These are phyloP conservation scores for Ceraclea dissimilis DNA, from an alignment of 2,888 invertebrate genomes.

Conservation along the genomic window DNA sequence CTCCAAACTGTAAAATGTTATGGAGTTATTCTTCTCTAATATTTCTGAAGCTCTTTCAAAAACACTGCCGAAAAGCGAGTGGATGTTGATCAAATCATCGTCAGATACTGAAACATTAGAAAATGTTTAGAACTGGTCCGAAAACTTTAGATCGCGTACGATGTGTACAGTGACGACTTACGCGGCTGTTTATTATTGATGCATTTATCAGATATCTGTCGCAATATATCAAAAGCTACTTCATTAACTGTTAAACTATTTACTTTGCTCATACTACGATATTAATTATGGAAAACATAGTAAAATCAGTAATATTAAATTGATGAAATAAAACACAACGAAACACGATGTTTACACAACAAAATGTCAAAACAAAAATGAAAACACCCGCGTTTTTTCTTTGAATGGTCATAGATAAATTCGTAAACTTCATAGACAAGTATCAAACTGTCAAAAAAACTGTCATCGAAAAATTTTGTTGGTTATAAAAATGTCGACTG, in stretches of 20 bases:
- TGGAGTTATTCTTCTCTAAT: slow-evolving; percentile 49
- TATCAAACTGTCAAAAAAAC: too few relatives aligned
- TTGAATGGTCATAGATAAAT: too few relatives aligned
- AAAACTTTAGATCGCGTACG: too few relatives aligned
- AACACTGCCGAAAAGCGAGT: slow-evolving; percentile 51
- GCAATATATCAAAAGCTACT: slow-evolving; percentile 10
- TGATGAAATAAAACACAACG: background rate
- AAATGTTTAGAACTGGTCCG: slow-evolving; percentile 25
- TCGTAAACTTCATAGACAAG: too few relatives aligned
- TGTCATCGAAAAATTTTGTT: too few relatives aligned
- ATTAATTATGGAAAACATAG: too few relatives aligned
- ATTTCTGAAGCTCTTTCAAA: slow-evolving; percentile 55
- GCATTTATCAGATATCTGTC: slow-evolving; percentile 1
- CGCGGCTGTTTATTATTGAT: background rate
- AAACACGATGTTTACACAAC: background rate
- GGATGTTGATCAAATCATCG: slow-evolving; percentile 46
- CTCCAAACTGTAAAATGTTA: slow-evolving; percentile 41
- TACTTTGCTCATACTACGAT: slow-evolving; percentile 3
- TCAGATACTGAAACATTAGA: slow-evolving; percentile 47
- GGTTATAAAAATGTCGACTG: slow-evolving; percentile 14
- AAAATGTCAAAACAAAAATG: too few relatives aligned
- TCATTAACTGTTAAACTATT: background rate
- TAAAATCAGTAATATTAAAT: too few relatives aligned
- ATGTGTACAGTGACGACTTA: too few relatives aligned
- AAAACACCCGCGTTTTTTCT: too few relatives aligned